Percentiles rank a stretch among this genome's conserved stretches.
Evolutionary conservation across 2,797 vertebrate genomes (phyloP).

Genomic region (Mastacembelus armatus): DNA sequence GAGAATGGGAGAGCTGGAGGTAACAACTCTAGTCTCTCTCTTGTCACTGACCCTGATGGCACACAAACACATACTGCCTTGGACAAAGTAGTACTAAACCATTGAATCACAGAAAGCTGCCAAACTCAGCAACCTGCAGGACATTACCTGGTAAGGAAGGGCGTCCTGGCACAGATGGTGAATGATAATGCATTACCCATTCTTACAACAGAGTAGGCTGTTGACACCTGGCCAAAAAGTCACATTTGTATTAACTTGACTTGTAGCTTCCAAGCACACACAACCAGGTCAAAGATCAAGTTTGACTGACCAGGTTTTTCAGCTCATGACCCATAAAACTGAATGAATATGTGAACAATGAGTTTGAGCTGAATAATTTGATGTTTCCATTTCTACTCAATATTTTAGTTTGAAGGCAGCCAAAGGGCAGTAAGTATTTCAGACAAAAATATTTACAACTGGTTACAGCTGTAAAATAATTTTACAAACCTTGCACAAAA

Average conservation of each 20-base stretch:
- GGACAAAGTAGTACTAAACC: constrained; percentile 49
- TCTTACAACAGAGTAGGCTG: constrained; percentile 48
- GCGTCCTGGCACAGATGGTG: constrained; percentile 46
- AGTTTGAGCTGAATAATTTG: neutral
- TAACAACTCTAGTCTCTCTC: constrained; percentile 46
- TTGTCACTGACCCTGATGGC: constrained; percentile 51
- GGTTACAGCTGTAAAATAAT: neutral
- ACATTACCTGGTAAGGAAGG: constrained; percentile 59
- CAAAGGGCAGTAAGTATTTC: neutral
- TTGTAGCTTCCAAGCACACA: constrained; percentile 29
- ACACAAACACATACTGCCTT: constrained; percentile 32
- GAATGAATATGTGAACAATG: constrained; percentile 18
- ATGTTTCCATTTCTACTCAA: constrained; percentile 16
- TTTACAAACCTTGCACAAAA: neutral
- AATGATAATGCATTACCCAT: constrained; percentile 47
- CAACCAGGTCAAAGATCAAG: constrained; percentile 38
- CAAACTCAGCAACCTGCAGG: constrained; percentile 64
- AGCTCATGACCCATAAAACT: constrained; percentile 11
- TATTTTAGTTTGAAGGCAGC: neutral
- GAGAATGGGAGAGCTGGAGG: constrained; percentile 37
- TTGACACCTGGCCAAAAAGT: constrained; percentile 63
- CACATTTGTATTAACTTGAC: constrained; percentile 55
- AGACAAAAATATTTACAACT: neutral
- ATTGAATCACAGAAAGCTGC: constrained; percentile 62
- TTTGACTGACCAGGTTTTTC: constrained; percentile 16